Conservation (phyloP, 1,140 invertebrate species). For the Steinernema khuongi region DNA sequence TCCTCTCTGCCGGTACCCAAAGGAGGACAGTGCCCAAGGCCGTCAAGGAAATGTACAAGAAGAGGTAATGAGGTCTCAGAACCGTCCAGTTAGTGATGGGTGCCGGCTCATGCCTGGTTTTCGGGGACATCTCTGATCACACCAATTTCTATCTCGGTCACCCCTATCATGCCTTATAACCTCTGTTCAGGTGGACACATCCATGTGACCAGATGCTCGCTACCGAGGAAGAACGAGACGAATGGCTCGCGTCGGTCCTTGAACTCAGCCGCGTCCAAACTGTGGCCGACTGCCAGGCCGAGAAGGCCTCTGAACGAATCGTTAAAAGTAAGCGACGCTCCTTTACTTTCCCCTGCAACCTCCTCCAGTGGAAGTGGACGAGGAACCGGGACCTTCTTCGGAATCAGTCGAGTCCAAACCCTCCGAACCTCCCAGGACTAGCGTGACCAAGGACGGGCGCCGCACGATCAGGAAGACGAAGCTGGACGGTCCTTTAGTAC, state of each 20-base stretch:
- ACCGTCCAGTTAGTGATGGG: too few species aligned
- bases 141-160: too few species aligned
- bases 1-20: background rate
- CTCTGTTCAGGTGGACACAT: slow-evolving; percentile 10
- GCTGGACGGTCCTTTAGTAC: background rate
- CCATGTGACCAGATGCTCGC: background rate
- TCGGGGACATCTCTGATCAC: too few species aligned
- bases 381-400: slow-evolving; percentile 20
- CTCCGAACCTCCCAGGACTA: background rate
- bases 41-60: slow-evolving; percentile 30
- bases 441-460: background rate
- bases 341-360: background rate
- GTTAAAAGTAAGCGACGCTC: slow-evolving; percentile 3
- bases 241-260: slow-evolving; percentile 9
- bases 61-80: too few species aligned
- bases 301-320: background rate
- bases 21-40: slow-evolving; percentile 9
- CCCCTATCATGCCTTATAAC: too few species aligned
- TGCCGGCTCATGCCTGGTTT: too few species aligned
- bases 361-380: slow-evolving; percentile 27
- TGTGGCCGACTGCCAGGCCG: background rate
- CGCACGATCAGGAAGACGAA: background rate
- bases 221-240: slow-evolving; percentile 17
- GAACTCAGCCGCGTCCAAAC: slow-evolving; percentile 5
- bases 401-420: too few species aligned